These are phyloP conservation scores for Rhodophaea formosa DNA, from an alignment of 2,888 invertebrate species.

Conservation along the genomic window DNA sequence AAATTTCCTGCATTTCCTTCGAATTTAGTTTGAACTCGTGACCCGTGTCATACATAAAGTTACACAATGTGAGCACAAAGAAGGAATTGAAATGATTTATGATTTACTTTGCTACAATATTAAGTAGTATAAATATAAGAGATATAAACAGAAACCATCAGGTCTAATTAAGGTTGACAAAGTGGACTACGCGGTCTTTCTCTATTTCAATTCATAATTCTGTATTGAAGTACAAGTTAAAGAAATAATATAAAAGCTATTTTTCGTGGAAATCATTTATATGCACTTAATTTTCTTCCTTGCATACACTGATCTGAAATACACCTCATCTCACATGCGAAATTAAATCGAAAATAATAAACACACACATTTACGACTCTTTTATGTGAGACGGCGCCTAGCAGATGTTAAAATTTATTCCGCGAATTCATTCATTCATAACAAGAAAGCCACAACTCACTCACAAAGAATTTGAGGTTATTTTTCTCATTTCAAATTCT, in stretches of 20 bases:
- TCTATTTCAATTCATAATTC: too few relatives aligned
- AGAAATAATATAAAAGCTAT: too few relatives aligned
- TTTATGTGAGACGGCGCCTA: conserved; percentile 11
- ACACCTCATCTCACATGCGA: conserved; percentile 7
- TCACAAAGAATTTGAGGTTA: conserved; percentile 70
- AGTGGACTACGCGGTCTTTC: too few relatives aligned
- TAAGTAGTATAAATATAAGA: too few relatives aligned
- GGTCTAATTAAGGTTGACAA: too few relatives aligned
- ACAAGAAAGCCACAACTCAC: conserved; percentile 54
- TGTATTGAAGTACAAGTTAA: too few relatives aligned
- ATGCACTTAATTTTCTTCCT: background rate
- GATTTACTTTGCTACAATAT: too few relatives aligned
- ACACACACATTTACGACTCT: conserved; percentile 15
- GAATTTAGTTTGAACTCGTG: background rate
- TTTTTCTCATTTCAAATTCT: conserved; percentile 78
- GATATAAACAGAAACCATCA: too few relatives aligned
- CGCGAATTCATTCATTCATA: conserved; percentile 59
- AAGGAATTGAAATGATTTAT: too few relatives aligned
- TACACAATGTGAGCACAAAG: too few relatives aligned
- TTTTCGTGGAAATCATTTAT: too few relatives aligned
- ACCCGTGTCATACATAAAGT: too few relatives aligned
- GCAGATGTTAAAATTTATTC: conserved; percentile 25
- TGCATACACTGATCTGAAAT: background rate
- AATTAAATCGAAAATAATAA: conserved; percentile 15
- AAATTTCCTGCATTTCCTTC: background rate